Percentiles rank a stretch among this genome's conserved stretches.
Conservation (phyloP, 2,113 vertebrate genomes). For the Melanerpes formicivorus region DNA sequence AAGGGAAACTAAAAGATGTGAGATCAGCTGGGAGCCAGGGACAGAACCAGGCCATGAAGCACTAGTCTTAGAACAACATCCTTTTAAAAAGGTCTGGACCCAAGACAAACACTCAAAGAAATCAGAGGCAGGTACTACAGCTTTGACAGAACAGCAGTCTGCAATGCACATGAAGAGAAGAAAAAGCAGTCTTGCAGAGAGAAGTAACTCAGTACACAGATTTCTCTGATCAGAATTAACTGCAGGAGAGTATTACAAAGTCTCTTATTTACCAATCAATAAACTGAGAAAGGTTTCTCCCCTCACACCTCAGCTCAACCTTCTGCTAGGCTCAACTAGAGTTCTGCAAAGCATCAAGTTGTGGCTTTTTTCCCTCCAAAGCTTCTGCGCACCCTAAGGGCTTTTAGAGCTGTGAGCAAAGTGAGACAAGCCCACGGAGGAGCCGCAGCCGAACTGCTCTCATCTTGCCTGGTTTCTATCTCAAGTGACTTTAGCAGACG, state of each 20-base stretch:
- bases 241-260: rapidly evolving
- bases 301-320: neutral
- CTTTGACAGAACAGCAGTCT: neutral
- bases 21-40: neutral
- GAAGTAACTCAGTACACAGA: neutral
- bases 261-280: neutral
- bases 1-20: neutral
- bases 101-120: neutral
- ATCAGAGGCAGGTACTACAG: neutral
- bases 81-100: neutral
- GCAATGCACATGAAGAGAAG: rapidly evolving
- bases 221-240: neutral
- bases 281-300: neutral
- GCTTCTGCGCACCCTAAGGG: neutral
- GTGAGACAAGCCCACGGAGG: neutral
- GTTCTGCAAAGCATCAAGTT: neutral
- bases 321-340: neutral
- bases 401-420: neutral
- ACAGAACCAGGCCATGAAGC: neutral
- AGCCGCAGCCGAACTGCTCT: neutral
- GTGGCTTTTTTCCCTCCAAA: neutral
- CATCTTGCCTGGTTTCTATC: rapidly evolving
- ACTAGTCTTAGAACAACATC: neutral
- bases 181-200: neutral
- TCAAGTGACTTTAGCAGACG: neutral